Evolutionary conservation across 1,140 invertebrate species (phyloP), one percentile per base, ranked within the genome.

Genomic region (Anastatus disparis): DNA sequence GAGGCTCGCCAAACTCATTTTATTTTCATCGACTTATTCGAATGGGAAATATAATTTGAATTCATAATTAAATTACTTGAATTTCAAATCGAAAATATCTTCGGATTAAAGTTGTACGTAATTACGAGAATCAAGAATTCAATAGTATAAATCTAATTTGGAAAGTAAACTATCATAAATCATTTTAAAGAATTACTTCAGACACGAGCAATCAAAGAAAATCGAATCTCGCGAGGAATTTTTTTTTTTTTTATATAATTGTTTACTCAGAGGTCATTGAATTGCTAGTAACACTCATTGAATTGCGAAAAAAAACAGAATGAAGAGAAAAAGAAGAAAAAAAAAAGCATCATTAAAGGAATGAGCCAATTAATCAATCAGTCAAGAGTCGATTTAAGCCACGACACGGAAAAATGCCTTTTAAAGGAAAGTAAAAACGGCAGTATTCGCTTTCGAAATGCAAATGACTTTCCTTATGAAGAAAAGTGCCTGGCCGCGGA

Each of bases 321-420:
- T n/a, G n/a, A n/a, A n/a, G n/a, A n/a, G n/a, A n/a, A n/a, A n/a
- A n/a, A n/a, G n/a, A n/a, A n/a, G n/a, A n/a, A n/a, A n/a, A 56
- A 58, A 65, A 59, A 68, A 52, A n/a, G 3, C 13, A 38, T 50
- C 55, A 52, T 61, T 61, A 61, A 35, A 48, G 20, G 46, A 20
- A 59, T 13, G 42, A 35, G 56, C 56, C 56, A 61, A 69, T 69
- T 69, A 69, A 69, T 69, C 66, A 62, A 69, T 69, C 66, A 50
- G 31, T 40, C 31, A 29, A 24, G 1, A n/a, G n/a, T n/a, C 12
- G 42, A 27, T 44, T 24, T 26, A n/a, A n/a, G n/a, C n/a, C 9
- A 15, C 56, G 22, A 42, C 20, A n/a, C 46, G 31, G 40, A 61
- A 61, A 67, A 69, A 53, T 42, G 13, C 66, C 58, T 48, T n/a